These are phyloP conservation scores for Polia nebulosa DNA, from an alignment of 2,888 invertebrate genomes.

Conservation along the genomic window DNA sequence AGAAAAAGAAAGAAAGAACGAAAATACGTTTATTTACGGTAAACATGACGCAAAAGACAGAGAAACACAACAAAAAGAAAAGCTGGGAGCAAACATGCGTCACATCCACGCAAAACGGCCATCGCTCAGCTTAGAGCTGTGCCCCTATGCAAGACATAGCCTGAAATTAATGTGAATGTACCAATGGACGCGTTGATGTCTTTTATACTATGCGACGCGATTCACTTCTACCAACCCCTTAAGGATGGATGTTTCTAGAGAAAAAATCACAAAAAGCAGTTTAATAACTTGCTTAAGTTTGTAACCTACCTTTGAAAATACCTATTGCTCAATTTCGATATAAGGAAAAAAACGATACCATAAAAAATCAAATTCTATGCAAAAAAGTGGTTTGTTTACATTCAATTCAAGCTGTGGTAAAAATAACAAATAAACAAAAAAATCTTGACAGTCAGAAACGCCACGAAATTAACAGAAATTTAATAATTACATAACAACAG, in stretches of 20 bases:
- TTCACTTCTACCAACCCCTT: too few relatives aligned
- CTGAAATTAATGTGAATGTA: background rate
- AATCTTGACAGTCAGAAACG: background rate
- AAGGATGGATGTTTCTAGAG: too few relatives aligned
- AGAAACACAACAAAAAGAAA: too few relatives aligned
- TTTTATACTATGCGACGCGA: constrained; percentile 9
- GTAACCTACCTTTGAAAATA: background rate
- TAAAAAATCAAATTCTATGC: background rate
- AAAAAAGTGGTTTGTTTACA: constrained; percentile 19
- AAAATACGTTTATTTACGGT: too few relatives aligned
- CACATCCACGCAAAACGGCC: too few relatives aligned
- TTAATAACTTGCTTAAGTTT: background rate
- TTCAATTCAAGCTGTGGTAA: background rate
- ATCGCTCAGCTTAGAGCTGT: too few relatives aligned
- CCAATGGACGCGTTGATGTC: constrained; percentile 25
- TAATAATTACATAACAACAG: constrained; percentile 18
- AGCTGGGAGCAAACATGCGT: too few relatives aligned
- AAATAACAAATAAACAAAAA: constrained; percentile 7
- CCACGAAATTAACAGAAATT: background rate
- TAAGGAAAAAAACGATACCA: background rate
- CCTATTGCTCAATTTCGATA: background rate
- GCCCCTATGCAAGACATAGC: too few relatives aligned
- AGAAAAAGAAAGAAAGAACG: too few relatives aligned
- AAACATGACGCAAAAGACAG: too few relatives aligned
- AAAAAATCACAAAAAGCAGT: background rate